These are phyloP conservation scores for Achlya flavicornis DNA, from an alignment of 2,888 invertebrate species.

Conservation along the genomic window DNA sequence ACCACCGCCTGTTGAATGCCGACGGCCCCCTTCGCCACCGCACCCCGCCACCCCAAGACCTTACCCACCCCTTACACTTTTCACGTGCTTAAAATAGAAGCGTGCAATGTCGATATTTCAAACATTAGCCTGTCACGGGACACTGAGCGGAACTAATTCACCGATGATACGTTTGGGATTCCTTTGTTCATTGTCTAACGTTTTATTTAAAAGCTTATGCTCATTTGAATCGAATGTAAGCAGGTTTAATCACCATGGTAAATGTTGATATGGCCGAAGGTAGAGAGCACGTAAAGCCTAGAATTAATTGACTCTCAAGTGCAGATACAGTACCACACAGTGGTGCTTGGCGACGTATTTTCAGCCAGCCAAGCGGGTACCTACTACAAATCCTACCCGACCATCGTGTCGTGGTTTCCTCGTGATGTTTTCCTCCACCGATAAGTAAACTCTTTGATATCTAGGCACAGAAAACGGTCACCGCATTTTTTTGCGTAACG, in stretches of 20 bases:
- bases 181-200: slow-evolving; percentile 26
- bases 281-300: too few relatives aligned
- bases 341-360: too few relatives aligned
- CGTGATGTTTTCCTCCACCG: too few relatives aligned
- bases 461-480: background rate
- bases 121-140: slow-evolving; percentile 72
- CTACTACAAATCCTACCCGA: too few relatives aligned
- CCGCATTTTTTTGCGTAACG: background rate
- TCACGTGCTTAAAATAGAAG: slow-evolving; percentile 82
- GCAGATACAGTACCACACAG: too few relatives aligned
- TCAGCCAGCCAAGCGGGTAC: too few relatives aligned
- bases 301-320: too few relatives aligned
- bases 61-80: slow-evolving; percentile 68
- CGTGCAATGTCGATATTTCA: slow-evolving; percentile 80
- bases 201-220: slow-evolving; percentile 10
- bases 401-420: too few relatives aligned
- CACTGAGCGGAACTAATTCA: slow-evolving; percentile 55
- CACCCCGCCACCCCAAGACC: slow-evolving; percentile 60
- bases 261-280: too few relatives aligned
- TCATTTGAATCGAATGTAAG: background rate
- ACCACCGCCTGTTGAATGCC: slow-evolving; percentile 79
- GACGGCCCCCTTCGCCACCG: slow-evolving; percentile 55
- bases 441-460: background rate
- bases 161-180: slow-evolving; percentile 33
- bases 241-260: background rate